Evolutionary conservation across 2,113 vertebrate genomes (phyloP).

Genomic region (Eolophus roseicapilla): DNA sequence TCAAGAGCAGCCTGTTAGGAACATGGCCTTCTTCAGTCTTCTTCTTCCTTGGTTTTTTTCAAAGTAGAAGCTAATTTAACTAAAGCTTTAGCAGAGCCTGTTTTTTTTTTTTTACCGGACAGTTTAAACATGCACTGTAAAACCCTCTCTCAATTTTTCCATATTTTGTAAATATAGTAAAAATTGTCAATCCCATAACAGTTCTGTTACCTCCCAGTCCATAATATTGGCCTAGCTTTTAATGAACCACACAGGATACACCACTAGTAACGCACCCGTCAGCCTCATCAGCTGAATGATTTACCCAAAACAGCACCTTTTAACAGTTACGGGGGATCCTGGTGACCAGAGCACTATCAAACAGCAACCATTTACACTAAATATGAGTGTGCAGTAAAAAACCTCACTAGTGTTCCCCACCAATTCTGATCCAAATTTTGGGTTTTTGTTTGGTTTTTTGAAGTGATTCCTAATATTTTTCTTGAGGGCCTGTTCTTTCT

Average conservation of each 20-base stretch:
- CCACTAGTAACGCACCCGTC: not conserved
- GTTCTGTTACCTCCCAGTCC: not conserved
- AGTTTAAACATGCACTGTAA: not conserved
- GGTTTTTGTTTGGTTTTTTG: not conserved
- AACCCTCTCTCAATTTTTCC: not conserved
- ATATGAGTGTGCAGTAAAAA: not conserved
- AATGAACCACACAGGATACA: not conserved
- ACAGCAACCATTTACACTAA: not conserved
- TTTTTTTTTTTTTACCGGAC: not conserved
- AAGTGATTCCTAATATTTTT: not conserved
- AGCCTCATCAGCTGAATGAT: not conserved
- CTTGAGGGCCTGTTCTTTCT: not conserved
- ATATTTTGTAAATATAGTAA: constrained; percentile 15
- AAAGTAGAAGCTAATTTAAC: not conserved
- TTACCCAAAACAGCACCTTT: not conserved
- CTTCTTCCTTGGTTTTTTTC: not conserved
- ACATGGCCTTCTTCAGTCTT: not conserved
- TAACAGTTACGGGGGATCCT: not conserved
- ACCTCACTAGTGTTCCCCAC: not conserved
- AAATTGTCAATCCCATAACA: not conserved
- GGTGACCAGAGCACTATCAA: not conserved
- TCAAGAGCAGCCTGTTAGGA: not conserved
- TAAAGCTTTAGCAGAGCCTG: not conserved
- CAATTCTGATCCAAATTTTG: not conserved
- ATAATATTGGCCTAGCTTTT: not conserved